Base-by-base conservation (phyloP, 1,140 invertebrate species). In the Portunus trituberculatus region DNA sequence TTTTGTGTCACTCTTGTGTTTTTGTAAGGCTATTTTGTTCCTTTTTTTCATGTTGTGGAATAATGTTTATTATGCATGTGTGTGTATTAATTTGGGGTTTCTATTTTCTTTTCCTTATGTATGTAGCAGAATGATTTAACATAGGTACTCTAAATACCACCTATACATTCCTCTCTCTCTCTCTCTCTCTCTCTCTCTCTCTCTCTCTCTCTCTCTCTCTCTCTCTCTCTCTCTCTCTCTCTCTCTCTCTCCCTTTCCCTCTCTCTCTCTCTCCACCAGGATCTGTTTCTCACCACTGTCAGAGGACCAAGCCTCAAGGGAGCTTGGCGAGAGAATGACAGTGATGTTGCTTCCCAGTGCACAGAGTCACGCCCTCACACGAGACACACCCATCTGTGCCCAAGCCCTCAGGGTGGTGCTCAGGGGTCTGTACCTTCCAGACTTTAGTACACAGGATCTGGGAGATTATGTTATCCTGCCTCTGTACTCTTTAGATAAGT, bases 231-330 rank as follows among this genome's bases (percentile, higher is more conserved):
- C 83, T 4, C 7, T n/a, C 76, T 29, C 76, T 29, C 28, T 2
- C 28, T n/a, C 76, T 3, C 7, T 83, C 83, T 39, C 8, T 25
- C 83, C 16, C 25, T 25, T 20, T 4, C 7, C 4, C 76, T 29
- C 76, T 29, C 28, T 2, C 28, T n/a, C 76, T 3, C 7, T 83
- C 4, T 90, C n/a, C 82, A 83, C 28, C 89, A 96, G 95, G 67
- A 92, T 96, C 20, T 96, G 95, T 82, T 20, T 39, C 29, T 76
- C 91, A 25, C 29, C 76, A 25, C 90, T 96, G 67, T 89, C 59
- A 28, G 95, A 96, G 86, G 95, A 96, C 46, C 95, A 90, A 52
- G 94, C 95, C 14, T 87, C 95, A 7, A 46, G 93, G 82, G 95
- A 96, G 93, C 91, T 96, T 16, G 90, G 95, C 4, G 94, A 96